These are phyloP conservation scores for Caenorhabditis sp. DNA, from an alignment of 2,888 invertebrate genomes.

Conservation along the genomic window DNA sequence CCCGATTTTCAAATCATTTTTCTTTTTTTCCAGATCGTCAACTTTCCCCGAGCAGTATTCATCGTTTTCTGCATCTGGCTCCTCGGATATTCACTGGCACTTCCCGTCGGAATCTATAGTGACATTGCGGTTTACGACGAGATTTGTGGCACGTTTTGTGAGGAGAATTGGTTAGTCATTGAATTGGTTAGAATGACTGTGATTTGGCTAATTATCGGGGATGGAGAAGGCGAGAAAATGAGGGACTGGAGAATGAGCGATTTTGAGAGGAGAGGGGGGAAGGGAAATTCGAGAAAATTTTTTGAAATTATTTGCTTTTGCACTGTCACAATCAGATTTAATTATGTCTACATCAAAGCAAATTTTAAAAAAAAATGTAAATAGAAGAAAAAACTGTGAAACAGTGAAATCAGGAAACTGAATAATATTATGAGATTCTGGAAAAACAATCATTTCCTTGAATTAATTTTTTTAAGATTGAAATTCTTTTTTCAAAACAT, in stretches of 20 bases:
- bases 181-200: too few species aligned
- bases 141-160: constrained; percentile 81
- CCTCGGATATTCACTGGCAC: constrained; percentile 78
- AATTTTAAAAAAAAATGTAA: too few species aligned
- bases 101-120: constrained; percentile 80
- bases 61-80: constrained; percentile 78
- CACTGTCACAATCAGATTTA: too few species aligned
- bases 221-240: neutral
- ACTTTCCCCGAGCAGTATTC: constrained; percentile 73
- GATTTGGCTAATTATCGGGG: constrained; percentile 1
- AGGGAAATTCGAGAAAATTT: neutral
- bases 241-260: neutral
- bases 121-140: constrained; percentile 71
- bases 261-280: too few species aligned
- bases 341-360: too few species aligned
- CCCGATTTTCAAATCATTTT: neutral
- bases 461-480: too few species aligned
- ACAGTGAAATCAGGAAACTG: too few species aligned
- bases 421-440: too few species aligned
- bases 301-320: too few species aligned
- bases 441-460: too few species aligned
- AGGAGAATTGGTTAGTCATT: constrained; percentile 78
- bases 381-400: too few species aligned
- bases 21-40: constrained; percentile 71
- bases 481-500: too few species aligned